Evolutionary conservation across 1,140 invertebrate species (phyloP).

Genomic region (Brachionus rubens): DNA sequence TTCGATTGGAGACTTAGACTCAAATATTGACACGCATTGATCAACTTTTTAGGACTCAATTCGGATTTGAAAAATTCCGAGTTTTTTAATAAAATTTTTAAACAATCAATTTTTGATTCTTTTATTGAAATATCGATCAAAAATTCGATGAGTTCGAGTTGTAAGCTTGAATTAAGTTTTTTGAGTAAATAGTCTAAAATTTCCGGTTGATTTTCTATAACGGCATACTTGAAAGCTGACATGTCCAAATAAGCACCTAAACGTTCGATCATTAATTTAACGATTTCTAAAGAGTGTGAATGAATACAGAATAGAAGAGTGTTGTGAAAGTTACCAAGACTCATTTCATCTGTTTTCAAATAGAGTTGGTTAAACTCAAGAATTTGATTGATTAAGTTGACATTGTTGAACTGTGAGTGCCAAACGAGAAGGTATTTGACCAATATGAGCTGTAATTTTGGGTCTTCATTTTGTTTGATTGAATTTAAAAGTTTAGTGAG

Average conservation of each 20-base stretch:
- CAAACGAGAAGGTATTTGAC: not conserved
- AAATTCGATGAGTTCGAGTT: not conserved
- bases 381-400: not conserved
- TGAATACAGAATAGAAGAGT: constrained; percentile 23
- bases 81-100: constrained; percentile 12
- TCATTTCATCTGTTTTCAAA: not conserved
- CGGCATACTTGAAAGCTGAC: not conserved
- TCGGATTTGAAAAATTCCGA: not conserved
- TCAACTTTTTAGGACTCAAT: not conserved
- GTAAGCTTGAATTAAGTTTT: not conserved
- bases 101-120: constrained; percentile 11
- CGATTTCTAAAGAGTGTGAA: constrained; percentile 8
- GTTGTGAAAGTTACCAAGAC: not conserved
- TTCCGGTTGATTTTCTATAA: constrained; percentile 18
- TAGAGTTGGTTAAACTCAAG: not conserved
- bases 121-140: not conserved
- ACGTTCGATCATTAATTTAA: constrained; percentile 9
- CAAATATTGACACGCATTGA: not conserved
- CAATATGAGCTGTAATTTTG: not conserved
- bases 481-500: not conserved
- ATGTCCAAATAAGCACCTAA: not conserved
- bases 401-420: not conserved
- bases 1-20: constrained; percentile 8
- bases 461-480: constrained; percentile 1
- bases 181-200: not conserved